These are phyloP conservation scores for Brachyopa scutellaris DNA, from an alignment of 2,888 invertebrate species.

Conservation along the genomic window DNA sequence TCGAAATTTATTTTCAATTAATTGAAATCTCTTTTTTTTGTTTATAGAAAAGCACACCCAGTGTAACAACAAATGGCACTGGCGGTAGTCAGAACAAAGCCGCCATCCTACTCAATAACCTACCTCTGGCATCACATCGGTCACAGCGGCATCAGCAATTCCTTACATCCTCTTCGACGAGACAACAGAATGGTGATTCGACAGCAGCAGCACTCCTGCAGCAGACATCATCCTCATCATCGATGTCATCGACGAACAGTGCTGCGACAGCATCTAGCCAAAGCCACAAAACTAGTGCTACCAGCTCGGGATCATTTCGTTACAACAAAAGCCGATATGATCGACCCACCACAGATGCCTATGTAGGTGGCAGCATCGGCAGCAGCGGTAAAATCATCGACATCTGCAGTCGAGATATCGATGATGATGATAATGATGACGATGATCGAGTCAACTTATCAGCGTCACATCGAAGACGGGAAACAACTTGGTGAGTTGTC, in stretches of 20 bases:
- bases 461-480: slow-evolving; percentile 71
- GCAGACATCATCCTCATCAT: slow-evolving; percentile 55
- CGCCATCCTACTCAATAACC: slow-evolving; percentile 43
- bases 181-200: slow-evolving; percentile 22
- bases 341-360: slow-evolving; percentile 60
- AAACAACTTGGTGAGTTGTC: slow-evolving; percentile 61
- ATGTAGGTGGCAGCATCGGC: slow-evolving; percentile 75
- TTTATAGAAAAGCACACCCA: slow-evolving; percentile 65
- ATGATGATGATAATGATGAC: slow-evolving; percentile 79
- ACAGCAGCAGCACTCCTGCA: slow-evolving; percentile 44
- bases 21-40: not conserved
- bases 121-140: slow-evolving; percentile 26
- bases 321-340: slow-evolving; percentile 65
- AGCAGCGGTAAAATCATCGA: slow-evolving; percentile 77
- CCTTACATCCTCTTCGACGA: slow-evolving; percentile 37
- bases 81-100: slow-evolving; percentile 56
- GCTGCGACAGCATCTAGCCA: slow-evolving; percentile 24
- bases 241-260: slow-evolving; percentile 54
- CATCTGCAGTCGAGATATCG: slow-evolving; percentile 76
- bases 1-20: slow-evolving; percentile 5
- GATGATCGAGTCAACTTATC: slow-evolving; percentile 73
- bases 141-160: slow-evolving; percentile 44
- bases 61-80: slow-evolving; percentile 58
- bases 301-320: slow-evolving; percentile 62
- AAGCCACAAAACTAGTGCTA: slow-evolving; percentile 42